These are phyloP conservation scores for Chironomus riparius DNA, from an alignment of 2,888 invertebrate species.

Conservation along the genomic window DNA sequence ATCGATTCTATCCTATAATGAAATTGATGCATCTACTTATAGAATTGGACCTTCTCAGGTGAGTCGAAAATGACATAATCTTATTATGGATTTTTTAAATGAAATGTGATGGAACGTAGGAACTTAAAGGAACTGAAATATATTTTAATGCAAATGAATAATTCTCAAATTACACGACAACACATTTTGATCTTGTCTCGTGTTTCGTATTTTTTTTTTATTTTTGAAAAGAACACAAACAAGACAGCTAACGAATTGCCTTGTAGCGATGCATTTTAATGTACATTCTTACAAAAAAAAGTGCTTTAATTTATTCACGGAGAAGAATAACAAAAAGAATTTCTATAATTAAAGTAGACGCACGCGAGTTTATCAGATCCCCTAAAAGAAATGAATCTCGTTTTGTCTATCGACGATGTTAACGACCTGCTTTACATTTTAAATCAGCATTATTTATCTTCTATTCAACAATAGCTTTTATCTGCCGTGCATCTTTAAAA, in stretches of 20 bases:
- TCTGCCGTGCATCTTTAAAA: neutral
- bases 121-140: neutral
- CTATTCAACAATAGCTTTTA: neutral
- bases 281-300: neutral
- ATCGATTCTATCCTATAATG: constrained; percentile 72
- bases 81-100: neutral
- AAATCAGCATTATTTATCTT: too few relatives aligned
- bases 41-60: constrained; percentile 90
- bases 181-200: too few relatives aligned
- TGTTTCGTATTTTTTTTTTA: too few relatives aligned
- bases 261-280: neutral
- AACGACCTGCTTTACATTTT: neutral
- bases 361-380: neutral
- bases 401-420: neutral
- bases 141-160: neutral
- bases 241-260: neutral
- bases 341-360: neutral
- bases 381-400: neutral
- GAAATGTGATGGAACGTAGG: neutral
- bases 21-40: constrained; percentile 77
- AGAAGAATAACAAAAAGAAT: neutral
- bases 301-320: neutral
- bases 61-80: constrained; percentile 37
- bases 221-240: neutral
- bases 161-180: neutral